Conservation (phyloP, 2,888 invertebrate species). For the Orthosia gracilis region DNA sequence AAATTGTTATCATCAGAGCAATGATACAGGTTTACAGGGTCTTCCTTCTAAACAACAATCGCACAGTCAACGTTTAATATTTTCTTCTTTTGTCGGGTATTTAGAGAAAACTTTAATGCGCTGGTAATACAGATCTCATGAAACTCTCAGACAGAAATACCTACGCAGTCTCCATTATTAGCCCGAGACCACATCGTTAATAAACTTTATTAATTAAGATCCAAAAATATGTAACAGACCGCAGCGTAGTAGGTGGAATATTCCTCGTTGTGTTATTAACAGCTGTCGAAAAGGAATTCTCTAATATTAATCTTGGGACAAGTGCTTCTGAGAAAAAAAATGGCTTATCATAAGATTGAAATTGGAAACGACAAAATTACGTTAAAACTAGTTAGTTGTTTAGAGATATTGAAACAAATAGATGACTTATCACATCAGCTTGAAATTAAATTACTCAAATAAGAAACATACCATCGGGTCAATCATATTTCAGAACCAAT, state of each 20-base stretch:
- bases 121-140: background rate
- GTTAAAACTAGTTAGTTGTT: too few relatives aligned
- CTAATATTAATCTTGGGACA: background rate
- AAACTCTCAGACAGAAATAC: conserved; percentile 2
- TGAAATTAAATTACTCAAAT: background rate
- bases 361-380: background rate
- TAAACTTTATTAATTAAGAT: conserved; percentile 33
- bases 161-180: conserved; percentile 10
- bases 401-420: background rate
- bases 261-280: conserved; percentile 15
- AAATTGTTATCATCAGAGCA: background rate
- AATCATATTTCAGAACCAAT: background rate
- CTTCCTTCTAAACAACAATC: too few relatives aligned
- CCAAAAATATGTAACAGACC: conserved; percentile 33
- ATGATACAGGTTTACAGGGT: background rate
- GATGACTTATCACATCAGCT: background rate
- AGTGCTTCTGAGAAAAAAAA: background rate
- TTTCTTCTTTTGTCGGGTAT: background rate
- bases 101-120: background rate
- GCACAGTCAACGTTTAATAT: background rate
- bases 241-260: conserved; percentile 23
- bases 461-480: background rate
- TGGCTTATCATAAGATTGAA: background rate
- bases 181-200: background rate
- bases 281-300: conserved; percentile 13